Conservation (phyloP, 2,888 invertebrate genomes). For the Hydrotaea cyrtoneurina region DNA sequence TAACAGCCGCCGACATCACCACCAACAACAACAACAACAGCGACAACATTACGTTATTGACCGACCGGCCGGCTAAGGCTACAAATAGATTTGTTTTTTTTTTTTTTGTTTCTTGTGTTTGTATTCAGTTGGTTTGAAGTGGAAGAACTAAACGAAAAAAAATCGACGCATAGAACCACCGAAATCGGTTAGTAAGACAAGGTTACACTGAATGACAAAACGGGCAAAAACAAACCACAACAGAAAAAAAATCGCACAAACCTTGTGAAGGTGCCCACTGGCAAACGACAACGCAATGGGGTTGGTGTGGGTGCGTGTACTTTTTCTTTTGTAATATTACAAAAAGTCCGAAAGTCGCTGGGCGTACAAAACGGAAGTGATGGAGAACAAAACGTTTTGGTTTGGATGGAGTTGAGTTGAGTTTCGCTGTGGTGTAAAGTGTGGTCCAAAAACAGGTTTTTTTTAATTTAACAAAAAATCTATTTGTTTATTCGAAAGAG, state of each 20-base stretch:
- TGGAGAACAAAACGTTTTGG: too few relatives aligned
- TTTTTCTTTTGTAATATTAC: too few relatives aligned
- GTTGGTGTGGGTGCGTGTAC: too few relatives aligned
- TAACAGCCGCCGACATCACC: too few relatives aligned
- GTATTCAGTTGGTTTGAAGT: background rate
- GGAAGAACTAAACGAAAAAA: background rate
- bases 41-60: background rate
- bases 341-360: too few relatives aligned
- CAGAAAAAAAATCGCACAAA: background rate
- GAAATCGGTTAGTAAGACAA: conserved; percentile 18
- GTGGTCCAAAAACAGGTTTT: too few relatives aligned
- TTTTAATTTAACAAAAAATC: too few relatives aligned
- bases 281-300: too few relatives aligned
- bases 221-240: background rate
- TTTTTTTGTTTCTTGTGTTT: background rate
- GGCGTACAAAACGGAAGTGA: too few relatives aligned
- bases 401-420: too few relatives aligned
- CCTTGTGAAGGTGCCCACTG: background rate
- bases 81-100: background rate
- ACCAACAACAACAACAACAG: background rate
- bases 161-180: background rate
- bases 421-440: too few relatives aligned
- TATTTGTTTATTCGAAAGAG: too few relatives aligned
- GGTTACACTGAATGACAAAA: conserved; percentile 3
- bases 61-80: conserved; percentile 13